A percentile compares a stretch with the other conserved stretches of the same genome.
Conservation (phyloP, 2,888 invertebrate genomes). For the Lochmaea capreae region DNA sequence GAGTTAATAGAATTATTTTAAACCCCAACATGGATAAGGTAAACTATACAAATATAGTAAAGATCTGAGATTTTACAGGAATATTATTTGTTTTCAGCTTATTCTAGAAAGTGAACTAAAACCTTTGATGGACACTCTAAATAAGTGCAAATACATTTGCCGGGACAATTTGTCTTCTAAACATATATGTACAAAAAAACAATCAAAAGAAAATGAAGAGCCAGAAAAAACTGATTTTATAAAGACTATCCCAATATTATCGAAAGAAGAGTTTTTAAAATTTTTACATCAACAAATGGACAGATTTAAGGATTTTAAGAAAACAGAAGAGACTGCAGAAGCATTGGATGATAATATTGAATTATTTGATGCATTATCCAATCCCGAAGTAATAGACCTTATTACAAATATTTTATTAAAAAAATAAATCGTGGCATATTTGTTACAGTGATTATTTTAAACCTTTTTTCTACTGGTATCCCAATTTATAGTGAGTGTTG, state of each 20-base stretch:
- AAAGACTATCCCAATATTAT: constrained; percentile 46
- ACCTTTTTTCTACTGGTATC: not conserved
- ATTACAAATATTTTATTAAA: constrained; percentile 61
- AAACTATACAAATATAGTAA: not conserved
- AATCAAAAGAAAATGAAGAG: constrained; percentile 17
- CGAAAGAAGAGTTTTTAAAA: constrained; percentile 48
- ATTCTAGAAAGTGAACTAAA: constrained; percentile 33
- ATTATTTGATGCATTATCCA: constrained; percentile 75
- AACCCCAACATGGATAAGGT: constrained; percentile 76
- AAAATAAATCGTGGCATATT: constrained; percentile 17
- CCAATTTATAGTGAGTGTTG: not conserved
- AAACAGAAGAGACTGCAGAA: not conserved
- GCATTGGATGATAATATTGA: constrained; percentile 50
- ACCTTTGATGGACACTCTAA: constrained; percentile 44
- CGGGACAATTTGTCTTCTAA: constrained; percentile 20
- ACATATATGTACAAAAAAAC: constrained; percentile 13
- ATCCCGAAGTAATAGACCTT: constrained; percentile 70
- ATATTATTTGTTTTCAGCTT: constrained; percentile 38
- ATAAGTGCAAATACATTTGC: constrained; percentile 42
- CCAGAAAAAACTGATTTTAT: constrained; percentile 34
- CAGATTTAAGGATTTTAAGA: constrained; percentile 56
- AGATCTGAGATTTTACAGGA: not conserved
- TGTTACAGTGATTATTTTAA: not conserved
- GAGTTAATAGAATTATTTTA: constrained; percentile 68
- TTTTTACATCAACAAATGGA: constrained; percentile 53